A percentile compares a stretch with the other conserved stretches of the same genome.
Conservation (phyloP, 2,797 vertebrate genomes). For the Amphiprion clarkii region DNA sequence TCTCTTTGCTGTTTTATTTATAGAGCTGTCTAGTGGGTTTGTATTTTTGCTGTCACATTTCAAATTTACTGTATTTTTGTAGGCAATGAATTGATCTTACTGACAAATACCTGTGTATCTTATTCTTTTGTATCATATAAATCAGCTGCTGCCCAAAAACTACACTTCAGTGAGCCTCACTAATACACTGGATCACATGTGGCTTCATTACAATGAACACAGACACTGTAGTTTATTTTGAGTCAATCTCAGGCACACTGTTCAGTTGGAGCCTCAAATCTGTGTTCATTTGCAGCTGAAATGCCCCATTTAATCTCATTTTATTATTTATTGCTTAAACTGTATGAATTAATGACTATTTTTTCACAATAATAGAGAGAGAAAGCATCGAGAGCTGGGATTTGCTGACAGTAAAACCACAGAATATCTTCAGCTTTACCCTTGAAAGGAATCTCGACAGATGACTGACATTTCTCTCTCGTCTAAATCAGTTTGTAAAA, state of each 20-base stretch:
- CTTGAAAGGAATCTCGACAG: neutral
- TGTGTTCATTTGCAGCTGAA: neutral
- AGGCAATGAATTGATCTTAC: no score
- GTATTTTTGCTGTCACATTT: no score
- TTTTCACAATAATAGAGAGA: neutral
- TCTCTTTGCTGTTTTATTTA: no score
- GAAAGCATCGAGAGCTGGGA: no score
- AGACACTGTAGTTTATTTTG: neutral
- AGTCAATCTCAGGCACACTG: neutral
- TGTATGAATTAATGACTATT: neutral
- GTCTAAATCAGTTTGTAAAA: conserved; percentile 2
- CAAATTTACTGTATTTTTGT: no score
- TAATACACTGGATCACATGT: neutral
- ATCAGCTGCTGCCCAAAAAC: no score
- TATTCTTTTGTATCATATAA: neutral
- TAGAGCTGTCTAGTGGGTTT: no score
- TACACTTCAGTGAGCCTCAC: no score
- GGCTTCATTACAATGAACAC: neutral
- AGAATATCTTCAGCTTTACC: neutral
- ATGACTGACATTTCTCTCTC: conserved; percentile 1
- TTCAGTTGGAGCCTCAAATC: neutral
- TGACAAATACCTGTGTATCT: no score
- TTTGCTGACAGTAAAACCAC: neutral
- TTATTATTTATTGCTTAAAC: no score
- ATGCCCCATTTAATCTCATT: neutral